Percentiles rank a stretch among this genome's conserved stretches.
Conservation (phyloP, 2,888 invertebrate species). For the Pimpla rufipes region DNA sequence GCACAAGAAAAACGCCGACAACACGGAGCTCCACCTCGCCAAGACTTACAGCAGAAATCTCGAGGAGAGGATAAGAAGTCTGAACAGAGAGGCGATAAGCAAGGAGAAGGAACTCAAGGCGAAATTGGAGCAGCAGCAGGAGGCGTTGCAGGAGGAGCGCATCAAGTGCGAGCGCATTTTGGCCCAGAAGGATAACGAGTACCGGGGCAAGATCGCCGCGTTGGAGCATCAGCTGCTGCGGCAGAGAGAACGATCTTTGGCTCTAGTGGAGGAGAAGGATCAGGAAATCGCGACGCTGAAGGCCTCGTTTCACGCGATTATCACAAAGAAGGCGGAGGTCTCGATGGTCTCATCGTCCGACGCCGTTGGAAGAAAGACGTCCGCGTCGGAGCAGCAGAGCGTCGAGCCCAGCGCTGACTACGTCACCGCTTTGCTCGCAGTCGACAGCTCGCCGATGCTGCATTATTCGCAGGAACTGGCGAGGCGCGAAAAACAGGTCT, state of each 20-base stretch:
- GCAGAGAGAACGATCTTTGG: slow-evolving; percentile 93
- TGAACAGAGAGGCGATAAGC: slow-evolving; percentile 88
- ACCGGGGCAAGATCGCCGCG: slow-evolving; percentile 86
- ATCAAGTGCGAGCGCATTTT: slow-evolving; percentile 78
- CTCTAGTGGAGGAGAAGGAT: slow-evolving; percentile 93
- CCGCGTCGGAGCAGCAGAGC: slow-evolving; percentile 69
- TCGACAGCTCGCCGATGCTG: slow-evolving; percentile 91
- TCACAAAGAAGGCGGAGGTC: slow-evolving; percentile 85
- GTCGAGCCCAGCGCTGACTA: slow-evolving; percentile 78
- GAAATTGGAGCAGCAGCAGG: slow-evolving; percentile 87
- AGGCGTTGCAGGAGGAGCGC: slow-evolving; percentile 82
- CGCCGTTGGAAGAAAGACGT: slow-evolving; percentile 78
- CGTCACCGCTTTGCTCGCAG: slow-evolving; percentile 82
- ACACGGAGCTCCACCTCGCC: slow-evolving; percentile 85
- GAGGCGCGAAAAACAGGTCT: slow-evolving; percentile 92
- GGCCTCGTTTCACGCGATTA: slow-evolving; percentile 87
- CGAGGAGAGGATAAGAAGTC: slow-evolving; percentile 89
- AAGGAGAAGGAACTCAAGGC: slow-evolving; percentile 89
- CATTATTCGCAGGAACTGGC: slow-evolving; percentile 94
- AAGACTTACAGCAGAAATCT: slow-evolving; percentile 89
- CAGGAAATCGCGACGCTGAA: slow-evolving; percentile 89
- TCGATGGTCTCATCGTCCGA: slow-evolving; percentile 76
- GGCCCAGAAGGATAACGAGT: slow-evolving; percentile 86
- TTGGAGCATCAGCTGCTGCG: slow-evolving; percentile 91
- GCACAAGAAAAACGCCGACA: slow-evolving; percentile 74